Percentiles rank a stretch among this genome's conserved stretches.
These are phyloP conservation scores for Zaprionus obscuricornis DNA, from an alignment of 2,888 invertebrate genomes.

Conservation along the genomic window DNA sequence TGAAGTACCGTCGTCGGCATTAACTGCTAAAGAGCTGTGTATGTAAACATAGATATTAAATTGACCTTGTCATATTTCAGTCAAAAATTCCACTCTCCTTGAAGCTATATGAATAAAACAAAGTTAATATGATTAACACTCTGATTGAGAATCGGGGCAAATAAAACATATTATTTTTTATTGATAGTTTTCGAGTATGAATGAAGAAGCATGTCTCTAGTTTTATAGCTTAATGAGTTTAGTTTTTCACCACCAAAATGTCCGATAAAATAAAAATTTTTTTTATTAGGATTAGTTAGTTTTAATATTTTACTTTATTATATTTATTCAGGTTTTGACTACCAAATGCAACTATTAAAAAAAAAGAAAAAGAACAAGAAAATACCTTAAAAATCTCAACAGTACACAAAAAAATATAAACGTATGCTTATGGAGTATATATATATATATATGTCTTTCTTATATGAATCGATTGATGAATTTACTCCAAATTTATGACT, in stretches of 20 bases:
- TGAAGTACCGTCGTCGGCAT: not conserved
- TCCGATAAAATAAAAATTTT: no score
- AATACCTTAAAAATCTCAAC: slow-evolving; percentile 47
- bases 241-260: no score
- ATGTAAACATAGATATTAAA: no score
- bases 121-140: not conserved
- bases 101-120: slow-evolving; percentile 33
- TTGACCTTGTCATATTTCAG: slow-evolving; percentile 17
- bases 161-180: no score
- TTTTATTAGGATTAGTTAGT: not conserved
- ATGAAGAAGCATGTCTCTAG: no score
- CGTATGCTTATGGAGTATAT: slow-evolving; percentile 16
- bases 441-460: slow-evolving; percentile 31
- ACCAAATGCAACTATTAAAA: slow-evolving; percentile 51
- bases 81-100: slow-evolving; percentile 58
- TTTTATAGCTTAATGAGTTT: no score
- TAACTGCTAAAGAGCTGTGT: not conserved
- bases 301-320: slow-evolving; percentile 45
- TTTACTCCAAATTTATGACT: slow-evolving; percentile 41
- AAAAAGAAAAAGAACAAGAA: slow-evolving; percentile 40
- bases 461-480: slow-evolving; percentile 32
- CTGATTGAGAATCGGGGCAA: no score
- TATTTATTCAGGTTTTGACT: slow-evolving; percentile 44
- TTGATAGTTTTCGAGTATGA: no score
- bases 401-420: slow-evolving; percentile 38